These are phyloP conservation scores for Trididemnum nubilum DNA, from an alignment of 23 tunicate genomes.

Conservation along the genomic window DNA sequence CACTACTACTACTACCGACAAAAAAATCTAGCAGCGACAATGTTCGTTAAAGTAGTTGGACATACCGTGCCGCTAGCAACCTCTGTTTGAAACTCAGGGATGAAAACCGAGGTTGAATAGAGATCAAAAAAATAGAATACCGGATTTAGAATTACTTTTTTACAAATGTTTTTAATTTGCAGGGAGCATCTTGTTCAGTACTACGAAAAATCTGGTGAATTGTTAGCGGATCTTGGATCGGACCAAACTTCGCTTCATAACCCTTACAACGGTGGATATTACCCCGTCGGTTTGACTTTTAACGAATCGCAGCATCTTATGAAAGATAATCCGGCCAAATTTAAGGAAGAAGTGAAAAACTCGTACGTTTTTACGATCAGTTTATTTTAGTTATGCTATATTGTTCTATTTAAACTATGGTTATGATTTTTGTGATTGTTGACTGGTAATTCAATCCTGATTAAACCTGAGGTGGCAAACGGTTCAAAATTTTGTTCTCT, in stretches of 20 bases:
- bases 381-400: not conserved
- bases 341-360: conserved; percentile 61
- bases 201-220: conserved; percentile 70
- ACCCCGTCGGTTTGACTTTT: conserved; percentile 66
- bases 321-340: conserved; percentile 44
- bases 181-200: conserved; percentile 80
- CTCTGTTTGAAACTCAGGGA: too few relatives aligned
- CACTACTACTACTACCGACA: too few relatives aligned
- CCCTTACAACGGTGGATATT: conserved; percentile 93
- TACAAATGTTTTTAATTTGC: not conserved
- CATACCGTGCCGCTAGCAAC: too few relatives aligned
- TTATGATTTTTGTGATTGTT: too few relatives aligned
- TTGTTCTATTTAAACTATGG: too few relatives aligned
- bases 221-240: conserved; percentile 87
- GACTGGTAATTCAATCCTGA: too few relatives aligned
- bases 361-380: conserved; percentile 54
- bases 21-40: too few relatives aligned
- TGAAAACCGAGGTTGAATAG: too few relatives aligned
- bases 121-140: too few relatives aligned
- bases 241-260: conserved; percentile 97
- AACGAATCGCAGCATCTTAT: conserved; percentile 52
- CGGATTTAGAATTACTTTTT: not conserved
- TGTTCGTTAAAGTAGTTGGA: too few relatives aligned
- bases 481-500: too few relatives aligned
- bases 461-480: too few relatives aligned